Evolutionary conservation across 2,113 vertebrate genomes (phyloP).

Genomic region (Eleginops maclovinus): DNA sequence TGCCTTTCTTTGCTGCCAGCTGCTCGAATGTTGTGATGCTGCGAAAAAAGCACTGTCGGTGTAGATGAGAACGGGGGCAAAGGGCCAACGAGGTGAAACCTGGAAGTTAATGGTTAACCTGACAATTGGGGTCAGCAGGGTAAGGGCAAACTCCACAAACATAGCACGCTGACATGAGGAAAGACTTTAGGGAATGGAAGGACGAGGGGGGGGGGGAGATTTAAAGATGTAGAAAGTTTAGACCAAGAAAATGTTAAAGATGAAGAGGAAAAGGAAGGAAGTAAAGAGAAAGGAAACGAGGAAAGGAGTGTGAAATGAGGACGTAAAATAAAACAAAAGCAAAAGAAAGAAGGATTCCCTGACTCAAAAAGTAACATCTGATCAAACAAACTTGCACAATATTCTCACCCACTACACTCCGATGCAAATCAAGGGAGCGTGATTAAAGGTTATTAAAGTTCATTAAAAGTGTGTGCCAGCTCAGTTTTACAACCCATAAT

Average conservation of each 20-base stretch:
- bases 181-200: neutral
- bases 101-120: slow-evolving; percentile 70
- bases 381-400: slow-evolving; percentile 22
- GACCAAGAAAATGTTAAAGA: neutral
- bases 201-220: neutral
- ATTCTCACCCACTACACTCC: neutral
- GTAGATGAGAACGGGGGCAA: slow-evolving; percentile 22
- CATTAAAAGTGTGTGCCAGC: slow-evolving; percentile 26
- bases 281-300: neutral
- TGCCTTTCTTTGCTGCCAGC: slow-evolving; percentile 1
- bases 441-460: slow-evolving; percentile 36
- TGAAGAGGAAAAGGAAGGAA: neutral
- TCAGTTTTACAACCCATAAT: slow-evolving; percentile 36
- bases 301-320: neutral
- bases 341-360: slow-evolving; percentile 7
- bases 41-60: neutral
- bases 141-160: slow-evolving; percentile 55
- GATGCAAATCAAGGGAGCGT: slow-evolving; percentile 14
- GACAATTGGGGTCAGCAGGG: slow-evolving; percentile 51
- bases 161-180: slow-evolving; percentile 24
- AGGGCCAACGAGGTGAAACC: slow-evolving; percentile 43
- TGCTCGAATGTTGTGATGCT: neutral
- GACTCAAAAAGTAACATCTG: slow-evolving; percentile 18
- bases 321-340: neutral
- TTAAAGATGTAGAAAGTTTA: neutral